Percentiles rank a stretch among this genome's conserved stretches.
Evolutionary conservation across 2,888 invertebrate species (phyloP).

Genomic region (Acanthosoma haemorrhoidale): DNA sequence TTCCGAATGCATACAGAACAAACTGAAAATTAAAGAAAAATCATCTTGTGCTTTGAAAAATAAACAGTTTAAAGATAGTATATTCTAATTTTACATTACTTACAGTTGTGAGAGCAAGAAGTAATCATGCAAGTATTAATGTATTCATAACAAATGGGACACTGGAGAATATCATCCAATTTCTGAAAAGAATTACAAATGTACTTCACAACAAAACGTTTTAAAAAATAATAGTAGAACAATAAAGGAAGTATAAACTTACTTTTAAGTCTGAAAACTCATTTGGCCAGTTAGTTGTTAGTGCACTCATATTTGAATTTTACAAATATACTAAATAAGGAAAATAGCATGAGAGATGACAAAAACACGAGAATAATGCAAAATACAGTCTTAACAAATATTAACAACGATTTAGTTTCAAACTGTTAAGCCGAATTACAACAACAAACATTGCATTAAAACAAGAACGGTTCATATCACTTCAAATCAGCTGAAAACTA

Average conservation of each 20-base stretch:
- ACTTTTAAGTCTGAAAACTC: slow-evolving; percentile 44
- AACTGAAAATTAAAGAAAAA: slow-evolving; percentile 45
- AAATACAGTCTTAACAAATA: too few species aligned
- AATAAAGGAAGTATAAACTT: too few species aligned
- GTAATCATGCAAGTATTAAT: slow-evolving; percentile 51
- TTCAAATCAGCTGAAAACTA: too few species aligned
- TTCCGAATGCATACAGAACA: slow-evolving; percentile 53
- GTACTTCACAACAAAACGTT: too few species aligned
- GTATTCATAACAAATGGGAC: slow-evolving; percentile 52
- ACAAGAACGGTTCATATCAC: too few species aligned
- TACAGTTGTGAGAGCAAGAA: slow-evolving; percentile 52
- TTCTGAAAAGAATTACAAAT: slow-evolving; percentile 44
- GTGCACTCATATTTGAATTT: neutral
- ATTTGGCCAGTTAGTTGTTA: slow-evolving; percentile 43
- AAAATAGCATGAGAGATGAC: too few species aligned
- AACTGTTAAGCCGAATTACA: too few species aligned
- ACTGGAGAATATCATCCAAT: slow-evolving; percentile 49
- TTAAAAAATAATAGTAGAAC: too few species aligned
- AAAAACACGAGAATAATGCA: too few species aligned
- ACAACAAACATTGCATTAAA: too few species aligned
- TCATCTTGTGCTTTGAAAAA: neutral
- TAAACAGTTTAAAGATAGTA: neutral
- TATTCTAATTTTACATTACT: slow-evolving; percentile 41
- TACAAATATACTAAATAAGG: too few species aligned
- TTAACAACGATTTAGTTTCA: too few species aligned